Percentiles rank a stretch among this genome's conserved stretches.
Evolutionary conservation across 2,113 vertebrate genomes (phyloP).

Genomic region (Meriones unguiculatus): DNA sequence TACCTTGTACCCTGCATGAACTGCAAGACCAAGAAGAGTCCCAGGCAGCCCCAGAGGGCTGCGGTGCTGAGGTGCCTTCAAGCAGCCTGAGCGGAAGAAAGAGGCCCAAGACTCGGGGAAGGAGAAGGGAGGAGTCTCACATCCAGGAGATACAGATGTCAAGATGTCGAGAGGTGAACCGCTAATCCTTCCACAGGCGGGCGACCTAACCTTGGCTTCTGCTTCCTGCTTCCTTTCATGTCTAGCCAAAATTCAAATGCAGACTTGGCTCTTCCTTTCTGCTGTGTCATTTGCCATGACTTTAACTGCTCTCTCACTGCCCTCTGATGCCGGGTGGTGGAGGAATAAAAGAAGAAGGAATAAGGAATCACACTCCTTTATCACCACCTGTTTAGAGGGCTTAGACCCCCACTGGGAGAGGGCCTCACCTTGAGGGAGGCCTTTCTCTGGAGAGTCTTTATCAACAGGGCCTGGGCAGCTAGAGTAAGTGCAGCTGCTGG

Average conservation of each 20-base stretch:
- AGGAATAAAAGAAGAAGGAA: background rate
- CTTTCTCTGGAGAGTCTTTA: background rate
- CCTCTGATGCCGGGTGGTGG: background rate
- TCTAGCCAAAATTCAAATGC: background rate
- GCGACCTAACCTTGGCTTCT: background rate
- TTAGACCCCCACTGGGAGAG: background rate
- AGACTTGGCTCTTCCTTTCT: background rate
- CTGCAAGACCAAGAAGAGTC: background rate
- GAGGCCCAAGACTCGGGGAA: background rate
- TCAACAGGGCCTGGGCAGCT: background rate
- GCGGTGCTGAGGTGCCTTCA: background rate
- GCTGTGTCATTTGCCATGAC: background rate
- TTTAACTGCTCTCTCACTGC: background rate
- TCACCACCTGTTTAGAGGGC: background rate
- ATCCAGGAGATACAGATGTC: background rate
- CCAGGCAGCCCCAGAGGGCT: fast-evolving
- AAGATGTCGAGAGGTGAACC: background rate
- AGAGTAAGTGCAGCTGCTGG: background rate
- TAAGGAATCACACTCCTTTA: background rate
- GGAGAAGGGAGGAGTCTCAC: background rate
- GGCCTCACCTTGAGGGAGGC: background rate
- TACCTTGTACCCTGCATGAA: background rate
- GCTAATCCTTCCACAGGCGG: background rate
- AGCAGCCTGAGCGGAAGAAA: background rate
- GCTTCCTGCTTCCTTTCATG: background rate